Evolutionary conservation across 2,888 invertebrate species (phyloP), one percentile per base, ranked within the genome.

Genomic region (Ornithoptera alexandrae): DNA sequence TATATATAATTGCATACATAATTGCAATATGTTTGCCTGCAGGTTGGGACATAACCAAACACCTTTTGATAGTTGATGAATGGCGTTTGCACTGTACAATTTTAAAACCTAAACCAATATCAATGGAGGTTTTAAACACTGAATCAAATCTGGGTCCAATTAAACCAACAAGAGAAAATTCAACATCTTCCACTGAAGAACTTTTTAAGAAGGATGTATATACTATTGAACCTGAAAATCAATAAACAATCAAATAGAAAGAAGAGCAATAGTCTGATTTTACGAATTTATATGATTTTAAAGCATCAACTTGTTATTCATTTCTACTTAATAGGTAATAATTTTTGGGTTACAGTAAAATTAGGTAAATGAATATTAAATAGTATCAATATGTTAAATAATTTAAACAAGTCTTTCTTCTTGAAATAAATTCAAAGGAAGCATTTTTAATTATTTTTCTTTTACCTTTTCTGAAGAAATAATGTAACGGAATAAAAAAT

Each of bases 21-120:
- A 57, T 15, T 22, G 12, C 20, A 10, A 67, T 70, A 67, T 57
- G 53, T 69, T 71, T 67, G 70, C 73, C 53, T 73, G 71, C 79
- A 95, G 95, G 94, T 63, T 95, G 95, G 95, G 86, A 89, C 66
- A 84, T 93, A 22, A 88, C 88, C 64, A 92, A 90, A 72, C 94
- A 95, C 82, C 86, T 95, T 36, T 77, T 95, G 36, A 83, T 93
- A 65, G 88, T 94, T 3, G 94, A 94, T 65, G 93, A 94, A 79
- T 95, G 94, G 93, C 93, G 94, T 18, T 50, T 87, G 42, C 76
- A 74, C 66, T 72, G 71, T 12, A 71, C 72, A 18, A 1, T 53
- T 50, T 18, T 68, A 2, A 39, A 39, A 10, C 63, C 68, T 12
- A 66, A 65, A 46, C 15, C 70, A 24, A 69, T 73, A 69, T 69